Evolutionary conservation across 2,888 invertebrate species (phyloP).

Genomic region (Anoncus sp.): DNA sequence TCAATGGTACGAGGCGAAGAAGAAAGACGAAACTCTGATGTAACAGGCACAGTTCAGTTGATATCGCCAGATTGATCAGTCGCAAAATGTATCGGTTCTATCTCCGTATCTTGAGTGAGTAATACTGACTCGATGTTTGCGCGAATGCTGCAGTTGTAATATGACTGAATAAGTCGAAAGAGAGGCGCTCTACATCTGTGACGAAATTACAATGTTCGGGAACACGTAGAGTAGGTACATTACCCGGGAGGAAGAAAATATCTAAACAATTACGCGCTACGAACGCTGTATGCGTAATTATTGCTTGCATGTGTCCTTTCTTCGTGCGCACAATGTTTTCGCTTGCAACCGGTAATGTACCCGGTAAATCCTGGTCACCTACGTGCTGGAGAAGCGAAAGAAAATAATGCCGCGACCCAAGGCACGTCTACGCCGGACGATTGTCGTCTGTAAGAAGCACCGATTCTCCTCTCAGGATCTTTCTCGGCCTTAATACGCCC

Average conservation of each 20-base stretch:
- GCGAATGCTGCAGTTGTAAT: conserved; percentile 34
- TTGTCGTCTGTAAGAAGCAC: conserved; percentile 53
- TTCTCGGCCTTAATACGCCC: conserved; percentile 35
- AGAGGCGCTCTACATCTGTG: neutral
- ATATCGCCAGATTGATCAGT: neutral
- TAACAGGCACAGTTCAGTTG: neutral
- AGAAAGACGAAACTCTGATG: neutral
- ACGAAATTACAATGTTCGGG: conserved; percentile 34
- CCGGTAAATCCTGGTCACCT: conserved; percentile 59
- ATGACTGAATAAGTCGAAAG: neutral
- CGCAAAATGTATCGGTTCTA: neutral
- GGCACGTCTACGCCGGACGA: conserved; percentile 61
- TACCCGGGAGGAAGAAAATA: conserved; percentile 38
- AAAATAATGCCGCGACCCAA: conserved; percentile 13
- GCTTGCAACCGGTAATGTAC: conserved; percentile 59
- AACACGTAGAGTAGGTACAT: conserved; percentile 12
- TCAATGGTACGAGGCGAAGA: neutral
- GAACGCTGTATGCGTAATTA: conserved; percentile 49
- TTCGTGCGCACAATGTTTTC: conserved; percentile 34
- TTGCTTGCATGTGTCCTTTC: conserved; percentile 38
- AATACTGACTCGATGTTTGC: neutral
- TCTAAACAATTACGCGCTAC: conserved; percentile 37
- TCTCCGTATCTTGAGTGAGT: neutral
- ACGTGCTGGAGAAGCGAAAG: conserved; percentile 38
- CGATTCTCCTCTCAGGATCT: conserved; percentile 23